Base-by-base conservation (phyloP, 2,797 vertebrate species). In the Sphenopsis melanotis region DNA sequence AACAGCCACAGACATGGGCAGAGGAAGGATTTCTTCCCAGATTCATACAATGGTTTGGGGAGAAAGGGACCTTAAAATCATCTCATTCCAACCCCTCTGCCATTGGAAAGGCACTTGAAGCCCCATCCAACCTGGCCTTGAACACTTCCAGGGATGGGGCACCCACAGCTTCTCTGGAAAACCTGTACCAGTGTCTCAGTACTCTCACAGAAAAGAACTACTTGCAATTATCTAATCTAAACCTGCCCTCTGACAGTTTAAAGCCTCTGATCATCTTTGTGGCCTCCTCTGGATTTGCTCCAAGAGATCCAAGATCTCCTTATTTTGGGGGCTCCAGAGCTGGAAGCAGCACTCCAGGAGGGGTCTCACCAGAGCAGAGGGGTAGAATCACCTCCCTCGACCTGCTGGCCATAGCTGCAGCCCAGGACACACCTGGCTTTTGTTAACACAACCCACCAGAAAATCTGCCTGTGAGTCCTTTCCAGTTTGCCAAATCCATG, bases 361-460 rank as follows among this genome's bases (percentile, higher is more conserved):
- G 23, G 5, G 6, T 69, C 29, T 50, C 23, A 24, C 13, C 49
- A 63, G 19, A 30, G n/a, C 42, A 69, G 34, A 53, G 34, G 15
- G 5, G 4, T 11, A 23, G 32, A 63, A 76, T 37, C 36, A 42
- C 27, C 37, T 41, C 61, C 24, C 12, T 68, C 0, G 0, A 34
- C 46, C 53, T 66, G 24, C 39, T 59, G 60, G 17, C 29, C 34
- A 23, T 8, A n/a, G 42, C 29, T 63, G n/a, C 44, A 56, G 49
- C 6, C 27, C 42, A 39, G 19, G n/a, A 50, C 56, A 63, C 50
- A 76, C 22, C 2, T 18, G 27, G 37, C 6, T 44, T 69, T 44
- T 20, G 3, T 21, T 41, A 82, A 63, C 14, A 21, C 41, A 81
- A 12, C 8, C 61, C 39, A n/a, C 14, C 69, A 78, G 32, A 7